Conservation (phyloP, 2,888 invertebrate genomes). For the Macaria notata region DNA sequence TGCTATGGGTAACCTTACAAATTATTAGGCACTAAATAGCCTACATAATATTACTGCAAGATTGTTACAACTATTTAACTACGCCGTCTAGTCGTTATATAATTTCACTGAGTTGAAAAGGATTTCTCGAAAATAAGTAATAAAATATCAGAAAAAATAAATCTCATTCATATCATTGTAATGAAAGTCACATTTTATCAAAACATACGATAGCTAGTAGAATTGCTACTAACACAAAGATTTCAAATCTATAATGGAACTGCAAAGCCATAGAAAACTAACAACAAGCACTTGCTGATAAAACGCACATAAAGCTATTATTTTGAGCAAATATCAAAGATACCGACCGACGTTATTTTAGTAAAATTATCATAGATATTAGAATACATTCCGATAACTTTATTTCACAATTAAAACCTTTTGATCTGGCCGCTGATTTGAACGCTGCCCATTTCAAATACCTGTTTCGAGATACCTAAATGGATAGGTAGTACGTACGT, state of each 20-base stretch:
- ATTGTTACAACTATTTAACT: no score
- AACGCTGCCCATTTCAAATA: constrained; percentile 31
- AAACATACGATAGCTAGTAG: no score
- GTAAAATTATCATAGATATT: constrained; percentile 17
- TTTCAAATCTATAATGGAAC: constrained; percentile 2
- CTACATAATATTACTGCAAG: no score
- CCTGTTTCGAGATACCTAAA: constrained; percentile 39
- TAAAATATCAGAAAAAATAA: no score
- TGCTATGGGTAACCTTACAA: no score
- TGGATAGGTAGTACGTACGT: constrained; percentile 38
- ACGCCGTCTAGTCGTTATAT: no score
- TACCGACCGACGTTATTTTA: constrained; percentile 9
- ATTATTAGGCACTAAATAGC: no score
- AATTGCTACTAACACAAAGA: no score
- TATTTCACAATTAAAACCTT: constrained; percentile 26
- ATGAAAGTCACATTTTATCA: no score
- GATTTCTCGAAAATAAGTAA: no score
- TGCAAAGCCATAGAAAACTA: constrained; percentile 2
- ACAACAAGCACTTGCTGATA: constrained; percentile 8
- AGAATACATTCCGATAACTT: constrained; percentile 18
- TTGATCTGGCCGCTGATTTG: constrained; percentile 27
- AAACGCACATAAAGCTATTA: constrained; percentile 6
- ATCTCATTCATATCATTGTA: no score
- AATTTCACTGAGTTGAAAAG: no score
- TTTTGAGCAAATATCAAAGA: constrained; percentile 16